phyloP scores from a whole-genome alignment of 2,797 vertebrate genomes.

The Miichthys miiuy region DNA sequence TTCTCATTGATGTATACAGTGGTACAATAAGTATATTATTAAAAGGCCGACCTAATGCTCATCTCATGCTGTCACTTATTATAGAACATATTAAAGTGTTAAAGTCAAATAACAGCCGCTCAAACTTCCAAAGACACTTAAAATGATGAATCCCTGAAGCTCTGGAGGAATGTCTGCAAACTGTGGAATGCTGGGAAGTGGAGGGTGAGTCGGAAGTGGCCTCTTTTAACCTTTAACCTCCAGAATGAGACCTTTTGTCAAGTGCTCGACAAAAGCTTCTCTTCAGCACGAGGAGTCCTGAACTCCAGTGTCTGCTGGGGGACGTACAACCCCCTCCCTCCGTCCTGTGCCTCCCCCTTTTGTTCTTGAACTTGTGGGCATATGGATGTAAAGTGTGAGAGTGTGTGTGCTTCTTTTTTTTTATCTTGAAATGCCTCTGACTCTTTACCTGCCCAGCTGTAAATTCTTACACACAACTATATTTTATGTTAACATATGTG shows the following conservation, averaged over 20 bases:
- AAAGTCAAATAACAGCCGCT: background rate
- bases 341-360: conserved; percentile 3
- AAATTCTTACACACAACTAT: too few relatives aligned
- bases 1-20: background rate
- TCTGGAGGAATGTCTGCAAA: conserved; percentile 58
- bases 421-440: conserved; percentile 2
- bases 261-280: conserved; percentile 42
- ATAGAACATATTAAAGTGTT: background rate
- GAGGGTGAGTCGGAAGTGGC: conserved; percentile 43
- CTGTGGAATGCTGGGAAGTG: conserved; percentile 47
- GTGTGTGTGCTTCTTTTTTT: background rate
- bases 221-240: conserved; percentile 72
- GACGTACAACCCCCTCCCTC: background rate
- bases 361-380: conserved; percentile 17
- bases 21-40: background rate
- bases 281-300: conserved; percentile 13
- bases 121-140: background rate
- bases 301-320: conserved; percentile 2
- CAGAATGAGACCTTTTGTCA: conserved; percentile 53
- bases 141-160: background rate
- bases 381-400: conserved; percentile 19
- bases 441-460: background rate
- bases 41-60: background rate
- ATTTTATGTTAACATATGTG: background rate
- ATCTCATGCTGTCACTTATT: background rate